These are phyloP conservation scores for Smutsia gigantea DNA, from an alignment of 2,797 vertebrate species.

Conservation along the genomic window DNA sequence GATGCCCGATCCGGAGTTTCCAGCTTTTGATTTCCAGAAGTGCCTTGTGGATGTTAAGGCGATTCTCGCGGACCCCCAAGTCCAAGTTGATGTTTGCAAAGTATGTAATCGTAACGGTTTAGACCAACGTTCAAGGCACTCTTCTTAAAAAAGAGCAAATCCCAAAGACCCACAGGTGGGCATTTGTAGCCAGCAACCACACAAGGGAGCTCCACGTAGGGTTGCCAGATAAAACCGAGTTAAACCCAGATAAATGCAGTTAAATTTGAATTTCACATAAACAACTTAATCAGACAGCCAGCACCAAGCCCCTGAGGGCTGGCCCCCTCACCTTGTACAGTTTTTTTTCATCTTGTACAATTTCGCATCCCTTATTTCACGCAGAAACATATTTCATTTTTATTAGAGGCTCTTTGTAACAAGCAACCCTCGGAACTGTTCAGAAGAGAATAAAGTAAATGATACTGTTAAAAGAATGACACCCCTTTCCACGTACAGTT, in stretches of 20 bases:
- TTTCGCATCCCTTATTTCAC: background rate
- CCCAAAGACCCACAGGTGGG: background rate
- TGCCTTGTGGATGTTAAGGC: constrained; percentile 42
- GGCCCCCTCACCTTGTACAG: background rate
- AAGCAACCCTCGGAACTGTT: background rate
- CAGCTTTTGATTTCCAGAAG: constrained; percentile 52
- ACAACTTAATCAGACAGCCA: background rate
- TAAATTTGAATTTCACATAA: background rate
- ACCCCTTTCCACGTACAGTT: no score
- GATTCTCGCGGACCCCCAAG: background rate
- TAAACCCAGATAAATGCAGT: background rate
- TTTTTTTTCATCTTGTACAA: background rate
- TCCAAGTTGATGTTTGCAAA: background rate
- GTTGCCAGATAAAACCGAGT: no score
- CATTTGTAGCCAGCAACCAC: background rate
- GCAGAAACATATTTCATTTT: background rate
- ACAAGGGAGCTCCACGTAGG: no score
- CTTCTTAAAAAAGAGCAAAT: background rate
- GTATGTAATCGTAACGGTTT: constrained; percentile 20
- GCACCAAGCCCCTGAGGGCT: background rate
- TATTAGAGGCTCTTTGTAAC: background rate
- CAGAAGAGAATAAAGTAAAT: background rate
- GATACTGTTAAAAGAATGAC: no score
- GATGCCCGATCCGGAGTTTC: rapidly evolving
- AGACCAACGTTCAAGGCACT: background rate